phyloP scores from a whole-genome alignment of 2,888 invertebrate species.

The Yponomeuta cagnagella region DNA sequence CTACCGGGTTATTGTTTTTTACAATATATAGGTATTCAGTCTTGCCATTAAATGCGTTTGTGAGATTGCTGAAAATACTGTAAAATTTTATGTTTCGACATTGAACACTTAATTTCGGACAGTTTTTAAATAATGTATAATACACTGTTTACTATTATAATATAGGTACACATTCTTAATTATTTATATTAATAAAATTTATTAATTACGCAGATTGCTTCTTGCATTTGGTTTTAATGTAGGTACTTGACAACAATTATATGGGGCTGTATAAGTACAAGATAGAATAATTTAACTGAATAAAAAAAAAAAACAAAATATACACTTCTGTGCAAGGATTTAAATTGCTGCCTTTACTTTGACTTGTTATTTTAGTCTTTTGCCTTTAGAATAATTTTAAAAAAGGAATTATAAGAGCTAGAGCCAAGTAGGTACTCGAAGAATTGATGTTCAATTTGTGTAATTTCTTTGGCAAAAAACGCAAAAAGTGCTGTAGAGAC shows the following conservation, averaged over 20 bases:
- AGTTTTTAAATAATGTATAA: neutral
- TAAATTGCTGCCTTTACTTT: too few relatives aligned
- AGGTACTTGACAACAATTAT: too few relatives aligned
- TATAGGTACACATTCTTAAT: neutral
- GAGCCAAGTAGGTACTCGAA: neutral
- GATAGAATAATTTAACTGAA: too few relatives aligned
- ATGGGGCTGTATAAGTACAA: too few relatives aligned
- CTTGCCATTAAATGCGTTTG: slow-evolving; percentile 49
- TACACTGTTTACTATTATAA: neutral
- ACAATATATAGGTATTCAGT: slow-evolving; percentile 42
- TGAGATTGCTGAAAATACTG: neutral
- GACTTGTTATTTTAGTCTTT: too few relatives aligned
- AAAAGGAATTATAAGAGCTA: too few relatives aligned
- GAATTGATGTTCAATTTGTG: neutral
- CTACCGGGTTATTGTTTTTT: slow-evolving; percentile 37
- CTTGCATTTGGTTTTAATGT: too few relatives aligned
- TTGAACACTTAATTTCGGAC: neutral
- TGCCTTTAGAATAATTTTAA: too few relatives aligned
- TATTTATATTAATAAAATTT: neutral
- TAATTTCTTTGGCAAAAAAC: slow-evolving; percentile 1
- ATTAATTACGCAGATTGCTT: too few relatives aligned
- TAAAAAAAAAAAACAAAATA: too few relatives aligned
- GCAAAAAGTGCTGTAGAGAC: neutral
- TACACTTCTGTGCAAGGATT: too few relatives aligned
- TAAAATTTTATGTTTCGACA: neutral